Evolutionary conservation across 2,888 invertebrate genomes (phyloP).

Genomic region (Gisinianus flammeolus): DNA sequence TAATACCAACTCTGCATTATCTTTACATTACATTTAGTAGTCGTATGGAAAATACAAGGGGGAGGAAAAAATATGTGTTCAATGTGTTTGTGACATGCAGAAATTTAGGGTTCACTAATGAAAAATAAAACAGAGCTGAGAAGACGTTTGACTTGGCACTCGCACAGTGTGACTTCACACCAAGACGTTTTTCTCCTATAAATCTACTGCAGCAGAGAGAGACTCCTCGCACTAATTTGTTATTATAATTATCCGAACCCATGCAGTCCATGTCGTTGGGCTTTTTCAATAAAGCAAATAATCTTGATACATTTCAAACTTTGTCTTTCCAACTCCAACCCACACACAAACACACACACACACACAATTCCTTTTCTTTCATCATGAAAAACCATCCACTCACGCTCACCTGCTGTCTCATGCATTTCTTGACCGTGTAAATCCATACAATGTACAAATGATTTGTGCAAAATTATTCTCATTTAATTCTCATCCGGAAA

Average conservation of each 20-base stretch:
- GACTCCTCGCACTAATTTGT: conserved; percentile 23
- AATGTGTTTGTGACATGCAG: conserved; percentile 3
- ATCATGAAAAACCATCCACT: too few species aligned
- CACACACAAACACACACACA: too few species aligned
- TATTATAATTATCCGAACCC: conserved; percentile 28
- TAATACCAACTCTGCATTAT: neutral
- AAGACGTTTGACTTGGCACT: conserved; percentile 11
- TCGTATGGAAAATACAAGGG: neutral
- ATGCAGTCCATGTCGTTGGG: neutral
- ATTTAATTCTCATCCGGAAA: too few species aligned
- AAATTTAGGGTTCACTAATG: conserved; percentile 22
- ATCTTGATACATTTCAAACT: too few species aligned
- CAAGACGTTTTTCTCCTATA: conserved; percentile 16
- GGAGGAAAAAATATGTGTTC: neutral
- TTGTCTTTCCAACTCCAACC: too few species aligned
- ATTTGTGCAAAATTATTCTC: too few species aligned
- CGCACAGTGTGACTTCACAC: conserved; percentile 31
- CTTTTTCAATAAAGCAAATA: too few species aligned
- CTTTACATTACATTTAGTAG: neutral
- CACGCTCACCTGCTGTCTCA: too few species aligned
- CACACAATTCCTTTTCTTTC: too few species aligned
- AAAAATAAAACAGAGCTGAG: conserved; percentile 29
- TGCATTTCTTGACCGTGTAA: too few species aligned
- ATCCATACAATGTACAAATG: too few species aligned
- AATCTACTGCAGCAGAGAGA: neutral